A percentile compares a stretch with the other conserved stretches of the same genome.
Evolutionary conservation across 2,888 invertebrate species (phyloP).

Genomic region (Lasioglossum villosulum): DNA sequence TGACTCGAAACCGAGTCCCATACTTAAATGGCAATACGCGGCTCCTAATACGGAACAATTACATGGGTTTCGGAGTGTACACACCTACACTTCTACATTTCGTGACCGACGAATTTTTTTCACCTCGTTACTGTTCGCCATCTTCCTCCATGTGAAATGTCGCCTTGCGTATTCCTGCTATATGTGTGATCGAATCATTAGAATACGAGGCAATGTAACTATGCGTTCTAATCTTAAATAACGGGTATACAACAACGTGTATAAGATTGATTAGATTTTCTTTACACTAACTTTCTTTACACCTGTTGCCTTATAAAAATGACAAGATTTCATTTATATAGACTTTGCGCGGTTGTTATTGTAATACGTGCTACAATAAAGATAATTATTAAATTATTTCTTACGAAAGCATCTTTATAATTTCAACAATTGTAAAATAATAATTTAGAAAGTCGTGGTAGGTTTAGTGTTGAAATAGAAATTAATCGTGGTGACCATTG

Average conservation of each 20-base stretch:
- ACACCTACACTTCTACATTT: constrained; percentile 51
- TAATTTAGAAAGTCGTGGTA: no score
- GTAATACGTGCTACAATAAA: no score
- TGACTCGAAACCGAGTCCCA: constrained; percentile 57
- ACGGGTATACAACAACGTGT: not conserved
- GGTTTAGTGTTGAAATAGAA: no score
- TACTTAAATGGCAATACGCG: constrained; percentile 71
- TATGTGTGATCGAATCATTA: not conserved
- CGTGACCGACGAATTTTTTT: constrained; percentile 22
- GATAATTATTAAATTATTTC: no score
- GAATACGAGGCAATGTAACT: not conserved
- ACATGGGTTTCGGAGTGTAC: constrained; percentile 67
- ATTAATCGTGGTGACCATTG: not conserved
- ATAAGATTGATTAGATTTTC: not conserved
- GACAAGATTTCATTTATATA: no score
- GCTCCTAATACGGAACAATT: constrained; percentile 79
- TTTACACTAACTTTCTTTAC: no score
- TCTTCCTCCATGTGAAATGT: not conserved
- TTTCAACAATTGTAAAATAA: no score
- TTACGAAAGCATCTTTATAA: no score
- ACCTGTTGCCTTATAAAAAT: no score
- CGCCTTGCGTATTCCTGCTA: not conserved
- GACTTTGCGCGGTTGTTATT: no score
- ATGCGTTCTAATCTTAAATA: not conserved
- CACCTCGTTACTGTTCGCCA: not conserved